Evolutionary conservation across 2,888 invertebrate species (phyloP), one percentile per base, ranked within the genome.

Genomic region (Harmothoe impar): DNA sequence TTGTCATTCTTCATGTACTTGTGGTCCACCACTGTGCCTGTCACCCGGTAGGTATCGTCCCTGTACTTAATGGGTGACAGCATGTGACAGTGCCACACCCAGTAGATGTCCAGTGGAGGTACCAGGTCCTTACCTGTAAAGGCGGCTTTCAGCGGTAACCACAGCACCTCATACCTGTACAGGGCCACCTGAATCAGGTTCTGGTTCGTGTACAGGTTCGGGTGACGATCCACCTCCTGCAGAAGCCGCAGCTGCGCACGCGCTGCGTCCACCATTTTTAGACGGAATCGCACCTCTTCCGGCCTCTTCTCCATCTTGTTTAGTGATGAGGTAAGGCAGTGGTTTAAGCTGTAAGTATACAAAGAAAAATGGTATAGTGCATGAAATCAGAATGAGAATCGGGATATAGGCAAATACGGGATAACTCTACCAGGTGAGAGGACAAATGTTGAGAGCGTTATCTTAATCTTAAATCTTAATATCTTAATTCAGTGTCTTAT

Each of bases 91-190:
- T 96, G 96, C 96, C 96, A 96, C 5, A 96, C 94, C 96, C 96
- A 96, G 90, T 96, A 96, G n/a, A 96, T 95, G 92, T 96, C 96
- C 33, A 96, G 91, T 23, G 96, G 96, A 1, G 96, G 96, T 29
- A 95, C 95, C 88, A 96, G 92, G 33, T 94, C 93, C 56, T 68
- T 86, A n/a, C 62, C 33, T 12, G 29, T 77, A 29, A 31, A 52
- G 52, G 94, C 92, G 12, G 95, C 95, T 91, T 95, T 95, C 91
- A 96, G 93, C 29, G 96, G 96, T 68, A 96, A 93, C 96, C 96
- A 96, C 89, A 94, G 94, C 31, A 93, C 93, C 93, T 96, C 96
- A 93, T 96, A 96, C 54, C 96, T 77, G 77, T 77, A 77, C 3
- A 77, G 20, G 31, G 77, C 77, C 95, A 85, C 43, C 81, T 94